phyloP scores from a whole-genome alignment of 2,113 vertebrate species.

The Labeo catla region DNA sequence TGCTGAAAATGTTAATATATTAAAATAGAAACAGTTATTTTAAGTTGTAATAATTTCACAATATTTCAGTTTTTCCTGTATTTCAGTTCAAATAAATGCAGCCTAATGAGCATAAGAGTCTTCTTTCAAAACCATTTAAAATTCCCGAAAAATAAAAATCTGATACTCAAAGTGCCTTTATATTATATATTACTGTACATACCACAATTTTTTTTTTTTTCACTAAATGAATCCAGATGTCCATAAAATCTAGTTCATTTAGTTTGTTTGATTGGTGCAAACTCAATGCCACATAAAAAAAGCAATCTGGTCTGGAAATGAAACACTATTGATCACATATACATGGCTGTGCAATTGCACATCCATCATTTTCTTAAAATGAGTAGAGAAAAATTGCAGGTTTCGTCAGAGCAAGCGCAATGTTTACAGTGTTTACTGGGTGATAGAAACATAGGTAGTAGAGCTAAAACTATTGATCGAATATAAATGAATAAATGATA shows the following conservation, averaged over 20 bases:
- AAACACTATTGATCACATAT: not conserved
- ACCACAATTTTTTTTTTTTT: not conserved
- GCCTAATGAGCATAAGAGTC: not conserved
- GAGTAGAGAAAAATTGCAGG: not conserved
- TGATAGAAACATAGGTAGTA: not conserved
- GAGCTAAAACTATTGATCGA: not conserved
- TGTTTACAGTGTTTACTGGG: not conserved
- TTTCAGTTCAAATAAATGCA: not conserved
- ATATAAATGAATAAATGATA: not conserved
- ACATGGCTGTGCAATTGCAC: not conserved
- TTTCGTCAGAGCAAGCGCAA: not conserved
- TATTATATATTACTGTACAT: not conserved
- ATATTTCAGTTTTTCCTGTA: not conserved
- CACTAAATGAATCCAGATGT: not conserved
- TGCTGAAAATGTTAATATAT: not conserved
- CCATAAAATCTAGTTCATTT: not conserved
- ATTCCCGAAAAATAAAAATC: not conserved
- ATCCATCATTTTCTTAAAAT: not conserved
- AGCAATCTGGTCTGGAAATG: not conserved
- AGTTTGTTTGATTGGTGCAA: not conserved
- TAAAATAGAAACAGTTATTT: not conserved
- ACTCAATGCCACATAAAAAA: not conserved
- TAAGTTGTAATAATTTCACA: not conserved
- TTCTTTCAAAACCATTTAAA: not conserved
- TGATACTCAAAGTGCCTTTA: not conserved